A percentile compares a stretch with the other conserved stretches of the same genome.
Evolutionary conservation across 2,888 invertebrate species (phyloP).

Genomic region (Drosophila heteroneura): DNA sequence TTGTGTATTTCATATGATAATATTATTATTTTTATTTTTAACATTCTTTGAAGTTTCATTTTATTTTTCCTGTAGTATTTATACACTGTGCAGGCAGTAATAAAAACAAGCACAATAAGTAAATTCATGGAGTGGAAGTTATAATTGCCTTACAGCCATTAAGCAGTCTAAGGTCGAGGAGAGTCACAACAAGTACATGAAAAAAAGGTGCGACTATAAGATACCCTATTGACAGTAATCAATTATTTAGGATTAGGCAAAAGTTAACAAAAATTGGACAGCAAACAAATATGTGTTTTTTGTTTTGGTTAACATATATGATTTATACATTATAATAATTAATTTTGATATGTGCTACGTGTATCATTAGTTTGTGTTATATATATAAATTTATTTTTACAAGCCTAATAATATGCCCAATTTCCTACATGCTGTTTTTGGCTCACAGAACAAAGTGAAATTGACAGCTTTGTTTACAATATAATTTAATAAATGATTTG

Average conservation of each 20-base stretch:
- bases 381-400: not conserved
- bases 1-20: not conserved
- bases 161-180: not conserved
- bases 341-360: not conserved
- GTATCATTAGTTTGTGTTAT: not conserved
- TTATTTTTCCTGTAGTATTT: not conserved
- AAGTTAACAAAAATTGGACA: not conserved
- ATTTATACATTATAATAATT: not conserved
- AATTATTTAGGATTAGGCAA: not conserved
- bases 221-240: not conserved
- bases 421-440: not conserved
- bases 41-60: not conserved
- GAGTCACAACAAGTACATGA: not conserved
- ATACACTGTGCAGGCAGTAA: conserved; percentile 24
- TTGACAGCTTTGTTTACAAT: not conserved
- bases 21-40: not conserved
- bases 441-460: not conserved
- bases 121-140: conserved; percentile 48
- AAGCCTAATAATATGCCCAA: not conserved
- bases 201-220: not conserved
- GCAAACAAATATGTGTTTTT: not conserved
- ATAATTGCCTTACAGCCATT: conserved; percentile 41
- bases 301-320: not conserved
- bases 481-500: conserved; percentile 11
- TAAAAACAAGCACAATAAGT: conserved; percentile 32